Percentiles rank a stretch among this genome's conserved stretches.
Evolutionary conservation across 2,888 invertebrate genomes (phyloP).

Genomic region (Amphipoea lucens): DNA sequence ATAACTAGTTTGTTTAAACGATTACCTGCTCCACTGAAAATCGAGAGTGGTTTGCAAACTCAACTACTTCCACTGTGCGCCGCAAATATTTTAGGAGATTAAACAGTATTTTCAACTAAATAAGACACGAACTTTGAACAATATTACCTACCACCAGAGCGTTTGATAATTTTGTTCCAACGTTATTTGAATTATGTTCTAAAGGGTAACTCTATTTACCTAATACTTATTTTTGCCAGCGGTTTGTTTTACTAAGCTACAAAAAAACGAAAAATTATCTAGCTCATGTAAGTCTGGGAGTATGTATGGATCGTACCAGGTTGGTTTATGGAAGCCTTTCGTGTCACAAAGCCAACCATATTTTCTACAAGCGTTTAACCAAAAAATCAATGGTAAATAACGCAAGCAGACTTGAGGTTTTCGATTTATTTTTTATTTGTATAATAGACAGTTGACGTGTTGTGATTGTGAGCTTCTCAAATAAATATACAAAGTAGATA

Average conservation of each 20-base stretch:
- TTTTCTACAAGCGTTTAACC: not conserved
- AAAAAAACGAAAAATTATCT: not conserved
- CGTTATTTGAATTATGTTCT: slow-evolving; percentile 23
- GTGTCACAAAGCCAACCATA: not conserved
- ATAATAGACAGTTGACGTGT: not conserved
- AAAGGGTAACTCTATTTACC: not conserved
- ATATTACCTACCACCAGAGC: not conserved
- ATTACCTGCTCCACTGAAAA: not conserved
- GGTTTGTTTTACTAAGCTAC: not conserved
- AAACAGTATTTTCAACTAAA: slow-evolving; percentile 40
- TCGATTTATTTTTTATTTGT: not conserved
- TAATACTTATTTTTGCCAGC: not conserved
- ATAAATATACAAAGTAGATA: not conserved
- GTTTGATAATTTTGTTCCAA: slow-evolving; percentile 7
- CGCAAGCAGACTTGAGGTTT: not conserved
- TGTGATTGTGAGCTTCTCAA: not conserved
- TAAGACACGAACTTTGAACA: slow-evolving; percentile 21
- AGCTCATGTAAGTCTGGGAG: not conserved
- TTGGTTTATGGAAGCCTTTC: not conserved
- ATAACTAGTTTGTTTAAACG: slow-evolving; percentile 27
- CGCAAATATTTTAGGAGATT: slow-evolving; percentile 31
- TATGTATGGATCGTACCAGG: not conserved
- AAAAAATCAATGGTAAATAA: not conserved
- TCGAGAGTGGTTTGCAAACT: slow-evolving; percentile 32
- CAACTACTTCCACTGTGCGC: not conserved